phyloP scores from a whole-genome alignment of 2,113 vertebrate genomes.

The Scomber colias region DNA sequence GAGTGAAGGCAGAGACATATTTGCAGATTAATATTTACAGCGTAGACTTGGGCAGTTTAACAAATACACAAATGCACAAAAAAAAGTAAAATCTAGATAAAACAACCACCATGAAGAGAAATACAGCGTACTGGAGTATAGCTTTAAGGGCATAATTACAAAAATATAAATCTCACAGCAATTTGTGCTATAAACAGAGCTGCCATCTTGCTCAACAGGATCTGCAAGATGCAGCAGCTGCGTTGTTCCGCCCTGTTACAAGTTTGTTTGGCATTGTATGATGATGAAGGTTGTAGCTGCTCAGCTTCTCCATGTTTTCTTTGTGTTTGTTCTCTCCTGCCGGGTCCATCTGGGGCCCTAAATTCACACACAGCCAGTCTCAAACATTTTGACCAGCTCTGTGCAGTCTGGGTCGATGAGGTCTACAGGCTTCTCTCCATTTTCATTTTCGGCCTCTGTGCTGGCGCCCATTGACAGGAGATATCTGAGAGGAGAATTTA shows the following conservation, averaged over 20 bases:
- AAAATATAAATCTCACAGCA: not conserved
- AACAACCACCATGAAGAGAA: not conserved
- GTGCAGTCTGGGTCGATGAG: slow-evolving; percentile 92
- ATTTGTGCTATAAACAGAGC: slow-evolving; percentile 17
- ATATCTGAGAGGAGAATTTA: slow-evolving; percentile 82
- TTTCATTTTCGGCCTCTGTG: slow-evolving; percentile 87
- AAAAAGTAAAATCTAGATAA: slow-evolving; percentile 42
- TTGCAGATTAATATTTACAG: slow-evolving; percentile 10
- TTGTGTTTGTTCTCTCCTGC: not conserved
- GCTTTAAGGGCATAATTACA: not conserved
- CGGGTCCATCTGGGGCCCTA: not conserved
- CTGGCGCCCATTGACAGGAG: slow-evolving; percentile 91
- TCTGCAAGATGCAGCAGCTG: not conserved
- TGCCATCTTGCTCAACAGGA: not conserved
- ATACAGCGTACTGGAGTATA: slow-evolving; percentile 2
- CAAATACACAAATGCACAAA: slow-evolving; percentile 23
- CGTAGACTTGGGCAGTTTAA: slow-evolving; percentile 4
- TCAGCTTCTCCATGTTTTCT: slow-evolving; percentile 1
- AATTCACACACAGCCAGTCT: slow-evolving; percentile 78
- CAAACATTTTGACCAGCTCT: slow-evolving; percentile 89
- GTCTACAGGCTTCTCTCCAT: slow-evolving; percentile 90
- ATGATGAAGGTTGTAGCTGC: not conserved
- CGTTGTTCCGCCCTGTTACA: slow-evolving; percentile 9
- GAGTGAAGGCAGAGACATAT: slow-evolving; percentile 7
- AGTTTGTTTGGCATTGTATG: not conserved